Conservation (phyloP, 2,113 vertebrate species). For the Zosterops japonicus region DNA sequence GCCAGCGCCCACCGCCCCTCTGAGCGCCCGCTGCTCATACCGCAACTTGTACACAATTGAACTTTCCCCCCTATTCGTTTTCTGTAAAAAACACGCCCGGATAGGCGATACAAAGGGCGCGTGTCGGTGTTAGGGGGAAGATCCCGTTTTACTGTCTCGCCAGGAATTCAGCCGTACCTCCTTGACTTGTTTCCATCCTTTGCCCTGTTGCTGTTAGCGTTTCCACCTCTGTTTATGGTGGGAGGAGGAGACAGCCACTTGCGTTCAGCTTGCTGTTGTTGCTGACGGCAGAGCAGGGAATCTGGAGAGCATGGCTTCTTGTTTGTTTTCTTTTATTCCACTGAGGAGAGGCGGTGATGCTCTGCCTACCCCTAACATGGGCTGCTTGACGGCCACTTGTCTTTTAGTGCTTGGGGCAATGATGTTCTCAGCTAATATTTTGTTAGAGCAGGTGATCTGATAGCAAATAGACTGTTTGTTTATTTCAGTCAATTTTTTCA, state of each 20-base stretch:
- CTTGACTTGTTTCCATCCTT: neutral
- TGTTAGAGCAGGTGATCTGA: neutral
- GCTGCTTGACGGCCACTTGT: no score
- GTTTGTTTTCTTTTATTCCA: neutral
- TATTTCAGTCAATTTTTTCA: neutral
- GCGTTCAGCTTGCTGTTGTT: neutral
- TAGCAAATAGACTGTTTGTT: neutral
- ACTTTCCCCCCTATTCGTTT: neutral
- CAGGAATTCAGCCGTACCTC: neutral
- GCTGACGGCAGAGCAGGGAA: neutral
- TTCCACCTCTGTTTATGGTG: neutral
- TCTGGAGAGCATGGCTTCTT: neutral
- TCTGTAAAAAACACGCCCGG: rapidly evolving
- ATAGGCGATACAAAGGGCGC: neutral
- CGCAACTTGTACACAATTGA: neutral
- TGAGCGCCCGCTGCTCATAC: neutral
- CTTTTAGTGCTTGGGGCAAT: neutral
- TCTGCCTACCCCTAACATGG: neutral
- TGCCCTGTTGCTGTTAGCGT: neutral
- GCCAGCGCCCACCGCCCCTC: neutral
- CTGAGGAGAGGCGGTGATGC: neutral
- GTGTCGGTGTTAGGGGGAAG: rapidly evolving
- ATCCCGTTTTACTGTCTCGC: neutral
- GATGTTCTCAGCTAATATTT: neutral
- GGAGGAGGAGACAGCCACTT: neutral